phyloP scores from a whole-genome alignment of 2,113 vertebrate genomes.

The Vidua chalybeata region DNA sequence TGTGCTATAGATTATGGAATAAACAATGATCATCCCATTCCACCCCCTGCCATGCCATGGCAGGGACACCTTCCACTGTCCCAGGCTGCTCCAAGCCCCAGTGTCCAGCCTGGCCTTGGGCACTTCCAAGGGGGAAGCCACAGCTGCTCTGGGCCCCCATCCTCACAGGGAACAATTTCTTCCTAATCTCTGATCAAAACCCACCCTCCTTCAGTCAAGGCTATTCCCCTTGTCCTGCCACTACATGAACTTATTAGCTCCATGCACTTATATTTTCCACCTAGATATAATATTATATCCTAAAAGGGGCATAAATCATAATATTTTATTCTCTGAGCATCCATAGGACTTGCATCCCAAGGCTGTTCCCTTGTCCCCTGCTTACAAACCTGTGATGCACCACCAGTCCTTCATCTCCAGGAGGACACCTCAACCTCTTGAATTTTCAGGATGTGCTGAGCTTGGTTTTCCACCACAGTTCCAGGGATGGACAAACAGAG shows the following conservation, averaged over 20 bases:
- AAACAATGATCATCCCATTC: not conserved
- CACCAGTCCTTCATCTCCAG: not conserved
- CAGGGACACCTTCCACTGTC: not conserved
- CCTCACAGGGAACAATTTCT: not conserved
- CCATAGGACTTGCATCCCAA: not conserved
- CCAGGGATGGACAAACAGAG: not conserved
- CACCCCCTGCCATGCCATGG: too few species aligned
- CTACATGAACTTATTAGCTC: too few species aligned
- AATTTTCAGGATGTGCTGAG: not conserved
- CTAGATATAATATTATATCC: not conserved
- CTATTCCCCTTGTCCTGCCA: not conserved
- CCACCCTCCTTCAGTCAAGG: not conserved
- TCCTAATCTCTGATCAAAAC: not conserved
- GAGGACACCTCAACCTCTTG: accelerated
- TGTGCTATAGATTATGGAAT: not conserved
- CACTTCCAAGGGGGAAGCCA: not conserved
- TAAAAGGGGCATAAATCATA: not conserved
- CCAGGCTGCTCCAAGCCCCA: not conserved
- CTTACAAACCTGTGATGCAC: accelerated
- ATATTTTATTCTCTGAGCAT: not conserved
- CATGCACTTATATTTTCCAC: too few species aligned
- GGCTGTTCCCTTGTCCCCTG: not conserved
- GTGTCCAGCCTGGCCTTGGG: not conserved
- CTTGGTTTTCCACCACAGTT: not conserved
- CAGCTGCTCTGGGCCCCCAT: not conserved